A percentile compares a stretch with the other conserved stretches of the same genome.
phyloP scores from a whole-genome alignment of 1,140 invertebrate species.

The Danaus plexippus region DNA sequence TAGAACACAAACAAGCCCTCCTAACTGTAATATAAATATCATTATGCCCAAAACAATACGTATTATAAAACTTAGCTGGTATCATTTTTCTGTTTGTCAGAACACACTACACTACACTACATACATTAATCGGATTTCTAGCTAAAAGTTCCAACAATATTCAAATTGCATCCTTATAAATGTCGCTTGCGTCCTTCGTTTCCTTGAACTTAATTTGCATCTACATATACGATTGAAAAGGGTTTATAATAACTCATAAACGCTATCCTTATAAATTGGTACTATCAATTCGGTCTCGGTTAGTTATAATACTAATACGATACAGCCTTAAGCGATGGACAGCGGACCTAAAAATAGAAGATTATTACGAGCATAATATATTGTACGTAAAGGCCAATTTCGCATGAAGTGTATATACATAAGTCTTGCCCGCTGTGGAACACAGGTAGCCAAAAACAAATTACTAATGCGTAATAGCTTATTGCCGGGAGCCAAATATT shows the following conservation, averaged over 20 bases:
- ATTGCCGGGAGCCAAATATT: conserved; percentile 37
- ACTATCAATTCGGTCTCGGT: conserved; percentile 14
- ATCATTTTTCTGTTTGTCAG: too few relatives aligned
- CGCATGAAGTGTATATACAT: too few relatives aligned
- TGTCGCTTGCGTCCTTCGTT: conserved; percentile 12
- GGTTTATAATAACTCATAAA: conserved; percentile 3
- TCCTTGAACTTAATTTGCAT: conserved; percentile 20
- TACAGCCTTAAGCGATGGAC: conserved; percentile 18
- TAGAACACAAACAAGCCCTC: too few relatives aligned
- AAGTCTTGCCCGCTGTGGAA: conserved; percentile 22
- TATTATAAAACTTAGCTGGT: too few relatives aligned
- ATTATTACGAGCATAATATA: not conserved
- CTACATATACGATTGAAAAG: conserved; percentile 9
- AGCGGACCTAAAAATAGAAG: conserved; percentile 24
- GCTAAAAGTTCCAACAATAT: conserved; percentile 11
- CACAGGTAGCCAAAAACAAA: conserved; percentile 58
- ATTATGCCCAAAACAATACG: conserved; percentile 3
- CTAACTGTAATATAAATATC: not conserved
- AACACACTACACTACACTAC: too few relatives aligned
- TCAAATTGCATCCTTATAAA: conserved; percentile 13
- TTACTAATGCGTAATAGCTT: conserved; percentile 51
- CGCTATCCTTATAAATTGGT: conserved; percentile 10
- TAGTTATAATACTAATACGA: conserved; percentile 7
- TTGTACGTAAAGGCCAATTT: not conserved
- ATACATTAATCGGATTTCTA: conserved; percentile 1